phyloP scores from a whole-genome alignment of 2,113 vertebrate species.

The Hucho hucho region DNA sequence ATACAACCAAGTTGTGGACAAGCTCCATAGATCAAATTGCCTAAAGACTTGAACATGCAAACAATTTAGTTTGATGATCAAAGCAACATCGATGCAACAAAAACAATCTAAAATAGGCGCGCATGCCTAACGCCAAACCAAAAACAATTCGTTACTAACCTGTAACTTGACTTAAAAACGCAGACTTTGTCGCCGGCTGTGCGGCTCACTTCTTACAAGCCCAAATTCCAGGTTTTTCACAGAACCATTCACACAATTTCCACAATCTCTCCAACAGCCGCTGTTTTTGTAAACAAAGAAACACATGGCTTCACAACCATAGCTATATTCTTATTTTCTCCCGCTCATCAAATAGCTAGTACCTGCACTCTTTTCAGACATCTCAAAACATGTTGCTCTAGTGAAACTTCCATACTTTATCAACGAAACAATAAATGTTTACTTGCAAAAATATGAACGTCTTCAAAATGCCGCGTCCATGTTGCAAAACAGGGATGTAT shows the following conservation, averaged over 20 bases:
- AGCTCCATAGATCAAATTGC: neutral
- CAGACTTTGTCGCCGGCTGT: neutral
- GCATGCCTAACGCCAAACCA: neutral
- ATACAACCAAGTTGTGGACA: neutral
- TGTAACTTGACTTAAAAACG: neutral
- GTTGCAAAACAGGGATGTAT: neutral
- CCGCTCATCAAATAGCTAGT: neutral
- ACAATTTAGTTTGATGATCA: neutral
- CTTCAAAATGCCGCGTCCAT: no score
- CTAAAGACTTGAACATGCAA: neutral
- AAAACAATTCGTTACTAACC: no score
- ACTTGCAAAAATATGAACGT: neutral
- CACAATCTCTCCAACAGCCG: slow-evolving; percentile 28
- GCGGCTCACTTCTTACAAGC: neutral
- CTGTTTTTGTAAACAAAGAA: slow-evolving; percentile 71
- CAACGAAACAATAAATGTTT: neutral
- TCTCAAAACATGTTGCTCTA: neutral
- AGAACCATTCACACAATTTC: neutral
- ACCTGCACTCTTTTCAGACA: neutral
- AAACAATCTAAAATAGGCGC: neutral
- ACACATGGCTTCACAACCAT: slow-evolving; percentile 58
- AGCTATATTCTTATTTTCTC: neutral
- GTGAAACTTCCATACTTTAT: neutral
- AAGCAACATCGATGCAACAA: neutral
- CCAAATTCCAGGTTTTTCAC: neutral